These are phyloP conservation scores for Heliocidaris tuberculata DNA, from an alignment of 35 echinoderm and acorn worm genomes.

Conservation along the genomic window DNA sequence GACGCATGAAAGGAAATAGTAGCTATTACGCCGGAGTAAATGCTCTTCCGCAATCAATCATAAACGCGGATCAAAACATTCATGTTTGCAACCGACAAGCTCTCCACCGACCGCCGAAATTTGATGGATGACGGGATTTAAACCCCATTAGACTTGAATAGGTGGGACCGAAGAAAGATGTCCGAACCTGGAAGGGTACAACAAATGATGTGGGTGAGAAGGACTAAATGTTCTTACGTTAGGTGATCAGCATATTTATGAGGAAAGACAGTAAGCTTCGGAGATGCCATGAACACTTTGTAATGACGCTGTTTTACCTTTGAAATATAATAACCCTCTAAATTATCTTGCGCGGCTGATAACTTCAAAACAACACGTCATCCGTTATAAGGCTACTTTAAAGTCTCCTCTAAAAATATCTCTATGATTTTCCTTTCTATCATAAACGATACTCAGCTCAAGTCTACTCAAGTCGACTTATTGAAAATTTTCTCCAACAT, in stretches of 20 bases:
- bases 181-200: neutral
- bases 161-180: neutral
- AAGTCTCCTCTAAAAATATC: no score
- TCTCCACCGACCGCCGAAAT: neutral
- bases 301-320: neutral
- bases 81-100: neutral
- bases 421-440: no score
- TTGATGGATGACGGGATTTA: neutral
- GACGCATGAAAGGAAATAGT: no score
- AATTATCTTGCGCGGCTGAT: neutral
- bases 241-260: neutral
- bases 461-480: no score
- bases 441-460: no score
- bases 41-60: neutral
- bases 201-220: neutral
- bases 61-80: neutral
- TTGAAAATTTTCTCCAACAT: no score
- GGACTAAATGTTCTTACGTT: neutral
- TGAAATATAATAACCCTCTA: neutral
- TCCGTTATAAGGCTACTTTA: neutral
- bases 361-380: neutral
- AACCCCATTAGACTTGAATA: neutral
- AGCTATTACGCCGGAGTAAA: neutral
- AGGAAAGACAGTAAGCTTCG: neutral
- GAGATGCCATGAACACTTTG: neutral